These are phyloP conservation scores for Xerus inauris DNA, from an alignment of 2,113 vertebrate species.

Conservation along the genomic window DNA sequence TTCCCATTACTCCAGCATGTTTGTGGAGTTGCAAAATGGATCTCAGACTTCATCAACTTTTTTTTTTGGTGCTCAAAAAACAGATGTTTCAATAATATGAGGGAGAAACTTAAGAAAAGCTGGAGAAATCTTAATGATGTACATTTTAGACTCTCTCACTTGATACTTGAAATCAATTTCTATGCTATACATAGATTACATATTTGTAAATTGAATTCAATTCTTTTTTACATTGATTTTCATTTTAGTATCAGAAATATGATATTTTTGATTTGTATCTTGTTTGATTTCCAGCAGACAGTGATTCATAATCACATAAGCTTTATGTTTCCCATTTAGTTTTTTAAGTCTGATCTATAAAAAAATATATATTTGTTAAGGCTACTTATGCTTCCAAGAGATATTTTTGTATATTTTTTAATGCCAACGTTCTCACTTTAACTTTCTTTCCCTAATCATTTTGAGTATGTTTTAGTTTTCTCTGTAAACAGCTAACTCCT, in stretches of 20 bases:
- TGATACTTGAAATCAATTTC: background rate
- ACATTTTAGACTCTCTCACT: background rate
- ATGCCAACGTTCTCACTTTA: background rate
- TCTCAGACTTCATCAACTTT: background rate
- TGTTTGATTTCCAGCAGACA: background rate
- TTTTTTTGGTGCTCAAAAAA: background rate
- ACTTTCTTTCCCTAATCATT: background rate
- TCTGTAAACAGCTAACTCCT: background rate
- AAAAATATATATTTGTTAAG: background rate
- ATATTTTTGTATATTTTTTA: background rate
- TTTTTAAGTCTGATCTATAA: background rate
- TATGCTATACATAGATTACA: background rate
- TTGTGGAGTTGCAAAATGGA: background rate
- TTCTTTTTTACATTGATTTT: background rate
- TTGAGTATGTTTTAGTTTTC: background rate
- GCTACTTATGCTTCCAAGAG: background rate
- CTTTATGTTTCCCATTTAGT: background rate
- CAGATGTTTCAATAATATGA: background rate
- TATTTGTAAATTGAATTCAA: background rate
- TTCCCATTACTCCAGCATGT: background rate
- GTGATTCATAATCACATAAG: constrained; percentile 21
- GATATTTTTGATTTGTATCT: background rate
- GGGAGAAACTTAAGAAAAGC: background rate
- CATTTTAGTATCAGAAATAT: background rate
- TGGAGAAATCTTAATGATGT: background rate